Base-by-base conservation (phyloP, 2,113 vertebrate species). In the Tyrannus savana region DNA sequence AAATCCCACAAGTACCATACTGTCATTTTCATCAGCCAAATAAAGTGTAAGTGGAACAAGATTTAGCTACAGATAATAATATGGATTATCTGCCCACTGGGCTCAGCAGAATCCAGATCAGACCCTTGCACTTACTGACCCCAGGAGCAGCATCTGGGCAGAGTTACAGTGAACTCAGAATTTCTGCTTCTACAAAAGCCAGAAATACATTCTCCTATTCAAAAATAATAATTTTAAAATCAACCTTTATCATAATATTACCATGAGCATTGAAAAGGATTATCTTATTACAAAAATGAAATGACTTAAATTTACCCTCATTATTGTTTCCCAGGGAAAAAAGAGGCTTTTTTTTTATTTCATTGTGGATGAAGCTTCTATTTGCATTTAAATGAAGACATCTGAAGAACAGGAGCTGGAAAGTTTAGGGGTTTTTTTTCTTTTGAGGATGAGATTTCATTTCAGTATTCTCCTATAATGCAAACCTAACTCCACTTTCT, bases 321-420 rank as follows among this genome's bases (percentile, higher is more conserved):
- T 87, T 85, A 81, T 90, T 93, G 93, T 96, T 94, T 96, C 76
- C 71, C 39, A 87, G 56, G 64, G 80, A 89, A 95, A 89, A 89
- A 62, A 62, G 14, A 52, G 11, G 10, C 12, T 66, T 75, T 81
- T 41, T 41, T 79, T 82, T 84, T 60, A 92, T 94, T 95, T 97
- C 92, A 80, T 74, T 82, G 47, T 64, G 67, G 74, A 68, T 93
- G 82, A 93, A 81, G 76, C 76, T 77, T 68, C 67, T 92, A 97
- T 95, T 97, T 96, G 95, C 96, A 97, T 97, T 96, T 96, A 97
- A 97, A 97, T 96, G 49, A 96, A 96, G 93, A 81, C 64, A 92
- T 95, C 93, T 92, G 73, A 95, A 96, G 82, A 90, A 94, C n/a
- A 96, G 37, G 74, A 89, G 76, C 75, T 68, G 84, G 52, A 91